Base-by-base conservation (phyloP, 1,140 invertebrate genomes). In the Caligus rogercresseyi region DNA sequence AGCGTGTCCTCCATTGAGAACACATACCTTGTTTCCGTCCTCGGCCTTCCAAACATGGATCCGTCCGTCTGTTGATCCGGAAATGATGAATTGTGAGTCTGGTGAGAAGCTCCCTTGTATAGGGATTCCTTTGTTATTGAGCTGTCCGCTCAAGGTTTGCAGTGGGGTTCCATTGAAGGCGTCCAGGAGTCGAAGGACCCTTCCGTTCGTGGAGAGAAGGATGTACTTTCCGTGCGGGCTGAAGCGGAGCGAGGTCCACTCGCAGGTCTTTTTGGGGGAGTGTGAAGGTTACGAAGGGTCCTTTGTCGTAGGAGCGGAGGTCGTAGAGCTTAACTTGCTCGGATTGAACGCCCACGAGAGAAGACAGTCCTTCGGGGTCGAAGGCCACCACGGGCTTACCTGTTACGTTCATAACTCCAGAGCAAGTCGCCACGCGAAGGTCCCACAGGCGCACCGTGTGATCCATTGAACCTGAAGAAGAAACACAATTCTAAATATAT, bases 311-410 rank as follows among this genome's bases (percentile, higher is more conserved):
- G 16, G 90, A 68, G 61, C 90, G 74, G 59, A 87, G 69, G 74
- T 99, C 95, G 75, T 98, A 98, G 0, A 98, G 71, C 71, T 98
- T 98, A 13, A 98, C 86, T 25, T 60, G 57, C 72, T 98, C 93
- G 14, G 91, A 97, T 76, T 96, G 97, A 4, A 98, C 88, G 24
- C 95, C 95, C 53, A 92, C 94, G 26, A 93, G 93, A 79, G 98
- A 98, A 67, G 98, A 96, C 0, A 98, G 74, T 13, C 95, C 95
- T 74, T 98, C 95, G 0, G 95, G 95, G 78, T 99, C 95, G 77
- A 95, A 98, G 1, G 90, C 91, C 21, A 92, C 93, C 1, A 98
- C 89, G n/a, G 95, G 94, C 66, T 90, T 77, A 0, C 94, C 93
- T 1, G 87, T 82, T 14, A 97, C 77, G 75, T 96, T 88, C 90